Evolutionary conservation across 30 jellyfish, hydroid and myxozoan genomes (phyloP), one percentile per base, ranked within the genome.

Genomic region (Phacellophora camtschatica): DNA sequence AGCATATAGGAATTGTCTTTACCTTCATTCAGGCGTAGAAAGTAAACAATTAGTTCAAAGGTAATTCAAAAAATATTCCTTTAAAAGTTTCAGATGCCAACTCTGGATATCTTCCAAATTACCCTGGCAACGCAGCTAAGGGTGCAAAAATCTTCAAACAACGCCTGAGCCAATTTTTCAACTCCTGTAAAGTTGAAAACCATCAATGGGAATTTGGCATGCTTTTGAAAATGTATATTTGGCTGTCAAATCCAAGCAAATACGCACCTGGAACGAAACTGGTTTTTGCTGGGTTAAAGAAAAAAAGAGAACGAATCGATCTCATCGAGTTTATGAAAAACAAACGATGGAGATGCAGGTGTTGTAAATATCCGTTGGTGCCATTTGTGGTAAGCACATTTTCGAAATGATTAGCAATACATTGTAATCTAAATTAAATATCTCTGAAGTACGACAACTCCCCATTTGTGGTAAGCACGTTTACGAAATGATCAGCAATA

Each of bases 271-370:
- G 88, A 76, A 76, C 69, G 13, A 76, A 42, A 28, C 13, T 76
- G 18, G 59, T 57, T 27, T 76, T 76, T 57, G 69, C 88, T 35
- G 88, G 88, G 15, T 8, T 76, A 7, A 76, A 35, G 70, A 55
- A 76, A 79, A 37, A 4, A 16, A 37, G 88, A 6, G 79, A 76
- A 12, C 59, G 88, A 4, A 63, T 59, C 5, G 79, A 35, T 30
- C 32, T 57, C 23, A 32, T 76, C 18, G 87, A 48, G 24, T 74
- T 51, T n/a, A 50, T 74, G 43, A 74, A 57, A 27, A 66, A 57
- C 75, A 74, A 74, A 48, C 23, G 61, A 11, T 46, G 61, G 61
- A 46, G 4, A 2, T 46, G 61, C 20, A 46, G 4, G 3, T 46
- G 61, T 46, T 46, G 61, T 28, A 10, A 9, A 0, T 46, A 46